A percentile compares a stretch with the other conserved stretches of the same genome.
Evolutionary conservation across 1,140 invertebrate genomes (phyloP).

Genomic region (Grapholita molesta): DNA sequence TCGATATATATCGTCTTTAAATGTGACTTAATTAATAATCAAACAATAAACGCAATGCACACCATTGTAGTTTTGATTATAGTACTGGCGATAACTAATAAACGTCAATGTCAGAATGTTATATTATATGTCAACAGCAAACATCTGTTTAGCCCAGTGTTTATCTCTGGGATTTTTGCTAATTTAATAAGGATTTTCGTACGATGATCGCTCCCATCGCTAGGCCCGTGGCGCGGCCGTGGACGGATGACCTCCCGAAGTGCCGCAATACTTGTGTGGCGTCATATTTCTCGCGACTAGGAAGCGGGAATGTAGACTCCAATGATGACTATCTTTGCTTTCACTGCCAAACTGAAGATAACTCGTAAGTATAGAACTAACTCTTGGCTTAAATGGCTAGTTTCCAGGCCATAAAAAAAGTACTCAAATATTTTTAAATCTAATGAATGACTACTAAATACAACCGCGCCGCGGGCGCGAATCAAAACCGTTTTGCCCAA

Average conservation of each 20-base stretch:
- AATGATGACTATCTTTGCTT: slow-evolving; percentile 92
- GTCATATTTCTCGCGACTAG: slow-evolving; percentile 90
- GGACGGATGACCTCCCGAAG: slow-evolving; percentile 93
- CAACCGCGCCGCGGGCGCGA: no score
- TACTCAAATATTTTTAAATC: no score
- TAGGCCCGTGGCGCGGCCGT: slow-evolving; percentile 56
- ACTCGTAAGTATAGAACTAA: slow-evolving; percentile 65
- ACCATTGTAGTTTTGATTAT: background rate
- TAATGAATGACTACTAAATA: no score
- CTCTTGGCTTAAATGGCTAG: slow-evolving; percentile 8
- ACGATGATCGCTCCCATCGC: slow-evolving; percentile 51
- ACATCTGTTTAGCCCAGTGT: background rate
- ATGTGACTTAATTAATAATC: background rate
- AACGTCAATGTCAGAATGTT: background rate
- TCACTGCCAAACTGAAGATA: slow-evolving; percentile 86
- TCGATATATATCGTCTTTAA: background rate
- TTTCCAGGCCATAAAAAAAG: background rate
- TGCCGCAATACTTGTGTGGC: slow-evolving; percentile 90
- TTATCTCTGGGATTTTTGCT: background rate
- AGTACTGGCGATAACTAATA: background rate
- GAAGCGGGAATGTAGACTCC: slow-evolving; percentile 89
- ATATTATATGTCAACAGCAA: background rate
- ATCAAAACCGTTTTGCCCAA: no score
- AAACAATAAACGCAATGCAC: background rate
- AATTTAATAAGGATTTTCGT: slow-evolving; percentile 6